These are phyloP conservation scores for Ranitomeya imitator DNA, from an alignment of 2,113 vertebrate species.

Conservation along the genomic window DNA sequence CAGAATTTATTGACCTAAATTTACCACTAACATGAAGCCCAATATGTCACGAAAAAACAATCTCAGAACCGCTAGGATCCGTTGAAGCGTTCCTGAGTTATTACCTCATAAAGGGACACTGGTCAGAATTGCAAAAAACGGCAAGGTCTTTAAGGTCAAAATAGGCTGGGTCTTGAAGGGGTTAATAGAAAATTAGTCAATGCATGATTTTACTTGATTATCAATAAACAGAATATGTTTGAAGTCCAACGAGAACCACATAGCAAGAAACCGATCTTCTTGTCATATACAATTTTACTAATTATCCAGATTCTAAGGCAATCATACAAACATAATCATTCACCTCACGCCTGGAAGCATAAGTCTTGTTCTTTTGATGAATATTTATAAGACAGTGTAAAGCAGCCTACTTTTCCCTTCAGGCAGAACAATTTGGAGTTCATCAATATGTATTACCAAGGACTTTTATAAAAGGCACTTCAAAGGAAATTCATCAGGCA, in stretches of 20 bases:
- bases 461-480: slow-evolving; percentile 96
- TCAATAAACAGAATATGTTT: slow-evolving; percentile 46
- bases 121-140: too few relatives aligned
- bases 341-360: slow-evolving; percentile 83
- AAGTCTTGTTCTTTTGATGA: slow-evolving; percentile 87
- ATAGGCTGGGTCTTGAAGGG: too few relatives aligned
- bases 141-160: too few relatives aligned
- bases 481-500: slow-evolving; percentile 95
- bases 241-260: slow-evolving; percentile 40
- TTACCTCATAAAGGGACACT: too few relatives aligned
- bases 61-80: too few relatives aligned
- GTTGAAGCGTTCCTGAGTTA: too few relatives aligned
- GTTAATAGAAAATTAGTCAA: slow-evolving; percentile 14
- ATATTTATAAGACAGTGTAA: slow-evolving; percentile 93
- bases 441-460: slow-evolving; percentile 98
- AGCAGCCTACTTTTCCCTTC: slow-evolving; percentile 87
- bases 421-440: slow-evolving; percentile 97
- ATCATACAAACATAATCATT: slow-evolving; percentile 86
- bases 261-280: slow-evolving; percentile 67
- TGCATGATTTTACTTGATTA: slow-evolving; percentile 42
- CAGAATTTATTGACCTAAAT: too few relatives aligned
- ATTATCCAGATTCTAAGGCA: slow-evolving; percentile 83
- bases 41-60: too few relatives aligned
- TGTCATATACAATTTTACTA: slow-evolving; percentile 78
- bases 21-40: too few relatives aligned